Base-by-base conservation (phyloP, 2,113 vertebrate species). In the Caracal caracal region DNA sequence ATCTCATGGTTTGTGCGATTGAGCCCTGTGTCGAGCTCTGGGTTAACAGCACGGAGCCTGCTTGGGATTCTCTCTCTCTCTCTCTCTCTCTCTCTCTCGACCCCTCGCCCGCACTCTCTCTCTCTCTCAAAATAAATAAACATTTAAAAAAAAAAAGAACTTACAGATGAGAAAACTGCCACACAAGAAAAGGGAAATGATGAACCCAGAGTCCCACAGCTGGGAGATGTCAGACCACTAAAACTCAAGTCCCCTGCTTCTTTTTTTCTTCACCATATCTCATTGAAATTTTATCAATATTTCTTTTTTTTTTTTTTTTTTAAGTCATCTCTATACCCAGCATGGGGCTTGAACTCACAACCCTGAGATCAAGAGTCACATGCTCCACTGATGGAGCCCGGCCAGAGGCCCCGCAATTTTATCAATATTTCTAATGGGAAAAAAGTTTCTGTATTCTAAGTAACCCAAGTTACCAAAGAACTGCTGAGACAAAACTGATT, bases 381-480 rank as follows among this genome's bases (percentile, higher is more conserved):
- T 6, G 16, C 53, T 56, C 53, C 53, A 56, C 19, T 6, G 6
- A 56, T 56, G 53, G 53, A 20, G 19, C 53, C 53, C 53, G 22
- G 53, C 19, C 53, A 56, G 53, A 56, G 53, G 19, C 53, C 53
- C 19, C 53, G 43, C 1, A 84, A 63, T 56, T 93, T 70, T 81
- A 61, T 35, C 37, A 47, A 24, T 63, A 79, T 92, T 94, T 96
- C 59, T 73, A 88, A 79, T 43, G 33, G 43, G 40, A 35, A 70
- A 65, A 78, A 35, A 56, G 49, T 43, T 75, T 86, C 63, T 70
- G 0, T 37, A 75, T 71, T 83, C 35, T 95, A 94, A 83, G 17
- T 53, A 92, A 92, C 15, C 70, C 70, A 88, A 95, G 94, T 56
- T 65, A 65, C 24, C 37, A 81, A 35, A 47, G 82, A 97, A 95